phyloP scores from a whole-genome alignment of 1,140 invertebrate species.

The Meloidogyne floridensis region DNA sequence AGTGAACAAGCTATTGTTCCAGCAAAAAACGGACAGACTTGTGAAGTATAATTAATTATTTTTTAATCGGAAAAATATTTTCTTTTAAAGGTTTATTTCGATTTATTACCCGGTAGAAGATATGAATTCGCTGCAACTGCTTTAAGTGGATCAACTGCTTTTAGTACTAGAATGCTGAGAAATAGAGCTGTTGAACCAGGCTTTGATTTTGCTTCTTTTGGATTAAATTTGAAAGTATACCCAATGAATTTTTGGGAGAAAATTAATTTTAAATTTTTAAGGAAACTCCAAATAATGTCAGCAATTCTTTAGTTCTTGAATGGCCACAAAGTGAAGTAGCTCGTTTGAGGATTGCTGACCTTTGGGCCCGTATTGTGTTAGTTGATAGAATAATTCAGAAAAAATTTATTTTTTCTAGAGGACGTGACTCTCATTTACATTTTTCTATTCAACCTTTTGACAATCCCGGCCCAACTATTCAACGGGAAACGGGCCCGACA shows the following conservation, averaged over 20 bases:
- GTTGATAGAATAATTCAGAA: background rate
- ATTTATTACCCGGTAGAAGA: constrained; percentile 51
- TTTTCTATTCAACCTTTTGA: constrained; percentile 50
- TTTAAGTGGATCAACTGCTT: constrained; percentile 36
- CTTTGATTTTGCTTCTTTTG: constrained; percentile 61
- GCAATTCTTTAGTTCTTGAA: constrained; percentile 29
- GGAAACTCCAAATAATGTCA: constrained; percentile 24
- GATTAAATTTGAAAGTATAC: constrained; percentile 51
- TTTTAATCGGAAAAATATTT: background rate
- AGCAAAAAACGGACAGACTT: constrained; percentile 1
- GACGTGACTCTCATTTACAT: constrained; percentile 57
- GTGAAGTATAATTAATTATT: background rate
- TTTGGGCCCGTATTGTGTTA: constrained; percentile 57
- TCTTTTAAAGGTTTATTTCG: constrained; percentile 47
- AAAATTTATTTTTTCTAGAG: constrained; percentile 19
- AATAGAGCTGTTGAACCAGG: constrained; percentile 58
- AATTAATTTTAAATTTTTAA: constrained; percentile 15
- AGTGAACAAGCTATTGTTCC: constrained; percentile 11
- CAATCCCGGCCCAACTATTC: background rate
- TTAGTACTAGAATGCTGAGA: constrained; percentile 52
- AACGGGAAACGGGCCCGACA: constrained; percentile 53
- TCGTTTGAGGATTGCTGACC: constrained; percentile 50
- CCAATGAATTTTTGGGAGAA: background rate
- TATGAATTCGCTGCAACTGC: constrained; percentile 60
- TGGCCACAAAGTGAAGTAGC: constrained; percentile 54